phyloP scores from a whole-genome alignment of 2,113 vertebrate genomes.

The Microtus richardsoni region DNA sequence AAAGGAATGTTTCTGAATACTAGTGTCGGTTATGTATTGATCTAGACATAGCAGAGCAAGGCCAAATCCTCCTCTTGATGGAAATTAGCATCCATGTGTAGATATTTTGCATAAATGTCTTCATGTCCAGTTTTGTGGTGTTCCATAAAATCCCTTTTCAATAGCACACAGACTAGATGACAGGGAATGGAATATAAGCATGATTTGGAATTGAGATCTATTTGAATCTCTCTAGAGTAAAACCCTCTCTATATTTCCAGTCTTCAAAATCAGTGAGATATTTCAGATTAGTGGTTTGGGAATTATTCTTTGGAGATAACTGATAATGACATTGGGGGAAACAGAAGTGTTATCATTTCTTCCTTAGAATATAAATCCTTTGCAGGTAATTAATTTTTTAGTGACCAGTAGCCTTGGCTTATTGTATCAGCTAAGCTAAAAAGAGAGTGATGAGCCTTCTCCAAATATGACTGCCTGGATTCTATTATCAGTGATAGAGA shows the following conservation, averaged over 20 bases:
- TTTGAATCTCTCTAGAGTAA: not conserved
- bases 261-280: conserved; percentile 37
- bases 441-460: not conserved
- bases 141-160: not conserved
- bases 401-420: not conserved
- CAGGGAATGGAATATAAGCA: not conserved
- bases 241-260: not conserved
- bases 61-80: not conserved
- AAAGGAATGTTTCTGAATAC: not conserved
- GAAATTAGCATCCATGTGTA: not conserved
- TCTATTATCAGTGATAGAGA: not conserved
- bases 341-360: not conserved
- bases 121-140: not conserved
- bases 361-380: not conserved
- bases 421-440: not conserved
- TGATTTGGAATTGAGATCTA: not conserved
- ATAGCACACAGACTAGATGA: not conserved
- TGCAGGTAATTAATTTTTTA: not conserved
- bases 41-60: not conserved
- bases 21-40: not conserved
- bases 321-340: not conserved
- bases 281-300: not conserved
- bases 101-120: not conserved
- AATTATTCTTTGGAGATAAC: not conserved
- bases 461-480: not conserved